Evolutionary conservation across 2,888 invertebrate genomes (phyloP), one percentile per base, ranked within the genome.

Genomic region (Achlya flavicornis): DNA sequence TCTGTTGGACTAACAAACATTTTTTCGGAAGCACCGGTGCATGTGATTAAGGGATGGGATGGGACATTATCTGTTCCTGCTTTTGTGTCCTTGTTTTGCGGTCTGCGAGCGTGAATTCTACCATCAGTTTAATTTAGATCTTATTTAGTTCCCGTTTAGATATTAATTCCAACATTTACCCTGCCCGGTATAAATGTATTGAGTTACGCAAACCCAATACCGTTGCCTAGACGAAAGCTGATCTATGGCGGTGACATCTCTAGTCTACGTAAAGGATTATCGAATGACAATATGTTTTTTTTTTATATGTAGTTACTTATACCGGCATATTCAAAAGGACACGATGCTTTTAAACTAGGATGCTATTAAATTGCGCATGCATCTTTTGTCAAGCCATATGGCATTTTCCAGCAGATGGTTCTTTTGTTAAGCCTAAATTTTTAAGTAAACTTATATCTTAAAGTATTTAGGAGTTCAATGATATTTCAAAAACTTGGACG

Each of bases 11-110:
- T 84, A 85, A 85, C 85, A 89, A 91, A 91, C 86, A 90, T 86
- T 91, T 91, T 91, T 92, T 90, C 86, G 84, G 84, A 86, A 82
- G 88, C 92, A 93, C 77, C 91, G 87, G 89, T 88, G 93, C 93
- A 93, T 93, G 91, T 93, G 92, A 93, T 93, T 93, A 93, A 90
- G 89, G 92, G 92, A 93, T 92, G 89, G 92, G 92, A 93, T 92
- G 89, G 88, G 86, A 93, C 88, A 91, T 90, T 91, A 92, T 92
- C 87, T 90, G 84, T 74, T 83, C 84, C 78, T 80, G 79, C 88
- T 88, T 87, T 91, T 91, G 89, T 89, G 88, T 89, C 87, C 91
- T 89, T 88, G 85, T 88, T 87, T 84, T 91, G 92, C 83, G 92
- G 93, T 91, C 87, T 92, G 90, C 81, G 92, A 91, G 87, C 79